Percentiles rank a stretch among this genome's conserved stretches.
phyloP scores from a whole-genome alignment of 37 sponge, comb jelly and placozoan species.

The Diacarnus erythraeanus region DNA sequence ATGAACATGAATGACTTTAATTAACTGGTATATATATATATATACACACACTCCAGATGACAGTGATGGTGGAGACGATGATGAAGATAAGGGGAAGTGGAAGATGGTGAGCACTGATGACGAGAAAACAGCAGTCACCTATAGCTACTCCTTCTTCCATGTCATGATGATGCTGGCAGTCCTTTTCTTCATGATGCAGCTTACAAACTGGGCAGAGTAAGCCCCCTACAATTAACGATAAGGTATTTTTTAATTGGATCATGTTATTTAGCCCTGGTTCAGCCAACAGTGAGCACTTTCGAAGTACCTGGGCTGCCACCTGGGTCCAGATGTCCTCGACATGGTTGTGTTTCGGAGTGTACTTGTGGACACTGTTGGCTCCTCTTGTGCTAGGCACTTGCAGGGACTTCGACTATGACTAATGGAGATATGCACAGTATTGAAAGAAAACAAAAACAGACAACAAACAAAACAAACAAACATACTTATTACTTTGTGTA shows the following conservation, averaged over 20 bases:
- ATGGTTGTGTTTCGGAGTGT: conserved; percentile 79
- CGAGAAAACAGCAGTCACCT: conserved; percentile 89
- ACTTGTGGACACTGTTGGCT: conserved; percentile 89
- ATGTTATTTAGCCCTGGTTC: neutral
- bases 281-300: conserved; percentile 57
- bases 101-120: conserved; percentile 65
- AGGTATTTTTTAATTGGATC: too few relatives aligned
- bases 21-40: conserved; percentile 46
- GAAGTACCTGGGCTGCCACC: conserved; percentile 86
- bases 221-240: too few relatives aligned
- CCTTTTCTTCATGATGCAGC: conserved; percentile 95
- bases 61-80: neutral
- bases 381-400: conserved; percentile 78
- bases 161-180: conserved; percentile 88
- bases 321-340: conserved; percentile 80
- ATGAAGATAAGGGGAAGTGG: conserved; percentile 56
- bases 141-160: conserved; percentile 99
- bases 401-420: conserved; percentile 78
- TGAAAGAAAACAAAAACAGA: too few relatives aligned
- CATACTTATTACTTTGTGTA: neutral
- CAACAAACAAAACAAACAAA: neutral
- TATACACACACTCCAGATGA: conserved; percentile 8
- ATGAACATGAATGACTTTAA: conserved; percentile 14
- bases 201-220: conserved; percentile 96
- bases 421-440: neutral